Evolutionary conservation across 2,797 vertebrate genomes (phyloP).

Genomic region (Coendou prehensilis): DNA sequence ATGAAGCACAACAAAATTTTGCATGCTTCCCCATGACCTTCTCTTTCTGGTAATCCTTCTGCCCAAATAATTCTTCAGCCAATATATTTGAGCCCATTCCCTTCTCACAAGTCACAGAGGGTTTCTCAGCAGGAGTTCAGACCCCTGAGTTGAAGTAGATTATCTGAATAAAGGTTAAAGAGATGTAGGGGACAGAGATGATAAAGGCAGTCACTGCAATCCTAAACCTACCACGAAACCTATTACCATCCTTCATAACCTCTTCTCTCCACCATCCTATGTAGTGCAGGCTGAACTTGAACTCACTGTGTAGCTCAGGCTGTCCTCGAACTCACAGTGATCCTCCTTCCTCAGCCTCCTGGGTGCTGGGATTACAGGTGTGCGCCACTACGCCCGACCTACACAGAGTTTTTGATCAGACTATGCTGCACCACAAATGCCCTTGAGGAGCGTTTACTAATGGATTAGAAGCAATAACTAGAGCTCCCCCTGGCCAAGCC

Average conservation of each 20-base stretch:
- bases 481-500: slow-evolving; percentile 11
- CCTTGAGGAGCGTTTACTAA: slow-evolving; percentile 50
- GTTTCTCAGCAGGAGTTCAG: slow-evolving; percentile 20
- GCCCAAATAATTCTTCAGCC: not conserved
- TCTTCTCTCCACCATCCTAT: not conserved
- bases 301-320: too few species aligned
- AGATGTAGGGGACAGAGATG: not conserved
- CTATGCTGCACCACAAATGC: not conserved
- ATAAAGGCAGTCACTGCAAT: slow-evolving; percentile 23
- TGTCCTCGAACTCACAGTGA: too few species aligned
- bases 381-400: not conserved
- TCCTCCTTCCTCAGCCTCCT: too few species aligned
- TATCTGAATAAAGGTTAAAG: slow-evolving; percentile 17
- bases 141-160: slow-evolving; percentile 43
- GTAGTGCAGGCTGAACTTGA: too few species aligned
- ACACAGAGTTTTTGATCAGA: slow-evolving; percentile 41
- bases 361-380: too few species aligned
- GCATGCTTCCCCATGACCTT: slow-evolving; percentile 1
- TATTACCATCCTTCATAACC: not conserved
- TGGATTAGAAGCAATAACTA: slow-evolving; percentile 31
- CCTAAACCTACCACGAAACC: slow-evolving; percentile 37
- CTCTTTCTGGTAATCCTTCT: slow-evolving; percentile 27
- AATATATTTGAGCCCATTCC: slow-evolving; percentile 28
- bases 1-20: slow-evolving; percentile 55
- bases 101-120: slow-evolving; percentile 28